Evolutionary conservation across 2,888 invertebrate genomes (phyloP).

Genomic region (Rhamphomyia laevipes): DNA sequence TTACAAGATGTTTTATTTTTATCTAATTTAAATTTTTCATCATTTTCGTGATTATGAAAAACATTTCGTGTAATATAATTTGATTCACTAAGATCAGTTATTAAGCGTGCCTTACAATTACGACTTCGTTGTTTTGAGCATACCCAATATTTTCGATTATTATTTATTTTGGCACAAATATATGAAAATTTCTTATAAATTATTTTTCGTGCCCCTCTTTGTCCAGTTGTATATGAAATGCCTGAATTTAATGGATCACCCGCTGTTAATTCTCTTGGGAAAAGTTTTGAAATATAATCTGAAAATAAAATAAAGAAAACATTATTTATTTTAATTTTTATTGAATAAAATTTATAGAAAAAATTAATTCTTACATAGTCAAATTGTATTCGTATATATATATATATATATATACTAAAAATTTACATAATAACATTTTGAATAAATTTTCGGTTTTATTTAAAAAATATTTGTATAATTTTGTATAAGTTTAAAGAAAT

Average conservation of each 20-base stretch:
- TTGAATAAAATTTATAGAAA: no score
- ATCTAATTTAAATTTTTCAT: neutral
- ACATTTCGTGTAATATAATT: conserved; percentile 24
- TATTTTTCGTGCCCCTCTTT: conserved; percentile 28
- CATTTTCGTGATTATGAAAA: conserved; percentile 22
- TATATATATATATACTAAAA: neutral
- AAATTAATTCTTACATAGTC: no score
- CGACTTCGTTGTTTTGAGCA: conserved; percentile 29
- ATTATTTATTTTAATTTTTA: neutral
- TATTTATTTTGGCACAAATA: conserved; percentile 26
- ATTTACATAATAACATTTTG: no score
- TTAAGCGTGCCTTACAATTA: conserved; percentile 28
- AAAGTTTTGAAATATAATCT: neutral
- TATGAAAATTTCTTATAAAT: conserved; percentile 24
- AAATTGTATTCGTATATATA: neutral
- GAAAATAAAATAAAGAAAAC: neutral
- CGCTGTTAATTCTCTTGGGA: neutral
- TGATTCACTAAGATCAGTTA: conserved; percentile 23
- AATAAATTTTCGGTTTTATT: neutral
- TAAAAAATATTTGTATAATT: no score
- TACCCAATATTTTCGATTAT: conserved; percentile 29
- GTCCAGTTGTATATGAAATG: conserved; percentile 24
- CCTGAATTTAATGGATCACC: neutral
- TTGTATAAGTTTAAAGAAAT: no score
- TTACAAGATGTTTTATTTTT: no score